These are phyloP conservation scores for Onychostruthus taczanowskii DNA, from an alignment of 2,113 vertebrate species.

Conservation along the genomic window DNA sequence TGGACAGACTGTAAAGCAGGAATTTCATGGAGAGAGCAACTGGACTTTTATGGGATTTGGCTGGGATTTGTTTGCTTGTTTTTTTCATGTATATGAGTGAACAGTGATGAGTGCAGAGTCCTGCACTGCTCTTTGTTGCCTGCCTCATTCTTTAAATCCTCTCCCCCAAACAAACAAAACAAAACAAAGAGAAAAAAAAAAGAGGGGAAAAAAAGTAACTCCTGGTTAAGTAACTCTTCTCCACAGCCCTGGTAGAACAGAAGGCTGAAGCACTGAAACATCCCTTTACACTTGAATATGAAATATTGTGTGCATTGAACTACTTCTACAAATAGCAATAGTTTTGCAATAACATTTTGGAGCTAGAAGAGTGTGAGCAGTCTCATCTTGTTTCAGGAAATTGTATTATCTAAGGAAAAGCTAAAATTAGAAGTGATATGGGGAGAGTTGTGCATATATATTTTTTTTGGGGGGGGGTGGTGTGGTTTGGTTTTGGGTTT, in stretches of 20 bases:
- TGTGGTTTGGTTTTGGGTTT: background rate
- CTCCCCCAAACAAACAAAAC: background rate
- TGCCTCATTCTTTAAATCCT: background rate
- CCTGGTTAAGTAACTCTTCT: background rate
- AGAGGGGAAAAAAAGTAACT: background rate
- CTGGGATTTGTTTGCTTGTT: background rate
- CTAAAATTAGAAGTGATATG: slow-evolving; percentile 22
- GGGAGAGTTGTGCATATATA: background rate
- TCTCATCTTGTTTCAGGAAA: background rate
- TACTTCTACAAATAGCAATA: background rate
- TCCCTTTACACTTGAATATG: background rate
- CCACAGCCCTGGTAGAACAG: background rate
- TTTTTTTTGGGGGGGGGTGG: background rate
- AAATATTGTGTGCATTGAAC: accelerated
- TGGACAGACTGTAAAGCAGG: background rate
- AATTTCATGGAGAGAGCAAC: background rate
- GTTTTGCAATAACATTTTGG: background rate
- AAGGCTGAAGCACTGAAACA: background rate
- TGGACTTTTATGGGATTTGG: background rate
- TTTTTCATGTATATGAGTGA: background rate
- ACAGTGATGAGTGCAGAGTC: background rate
- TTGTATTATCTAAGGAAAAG: slow-evolving; percentile 25
- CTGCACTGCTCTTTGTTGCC: background rate
- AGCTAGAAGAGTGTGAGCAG: background rate
- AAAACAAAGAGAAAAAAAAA: background rate